Evolutionary conservation across 1,140 invertebrate genomes (phyloP).

Genomic region (Trichomalopsis sarcophagae): DNA sequence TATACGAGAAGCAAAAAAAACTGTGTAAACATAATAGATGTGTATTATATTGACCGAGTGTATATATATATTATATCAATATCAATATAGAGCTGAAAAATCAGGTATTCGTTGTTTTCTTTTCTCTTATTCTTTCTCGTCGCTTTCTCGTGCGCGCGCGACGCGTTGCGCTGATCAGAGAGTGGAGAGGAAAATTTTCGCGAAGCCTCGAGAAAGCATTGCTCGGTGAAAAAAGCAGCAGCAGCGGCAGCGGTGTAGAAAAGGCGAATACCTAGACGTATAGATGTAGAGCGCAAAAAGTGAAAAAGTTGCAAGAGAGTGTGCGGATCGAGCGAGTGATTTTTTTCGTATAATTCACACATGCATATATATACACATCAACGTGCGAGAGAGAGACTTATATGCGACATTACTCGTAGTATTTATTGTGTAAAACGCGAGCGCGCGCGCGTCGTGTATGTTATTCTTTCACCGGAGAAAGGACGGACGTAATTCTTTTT

Average conservation of each 20-base stretch:
- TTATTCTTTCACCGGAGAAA: slow-evolving; percentile 4
- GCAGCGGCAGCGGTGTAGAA: slow-evolving; percentile 7
- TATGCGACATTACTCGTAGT: slow-evolving; percentile 38
- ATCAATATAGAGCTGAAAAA: slow-evolving; percentile 33
- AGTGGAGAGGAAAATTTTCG: background rate
- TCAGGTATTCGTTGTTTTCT: slow-evolving; percentile 9
- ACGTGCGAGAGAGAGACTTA: background rate
- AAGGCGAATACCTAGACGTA: background rate
- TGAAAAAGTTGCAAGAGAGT: slow-evolving; percentile 25
- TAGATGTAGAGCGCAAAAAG: slow-evolving; percentile 7
- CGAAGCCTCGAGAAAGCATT: slow-evolving; percentile 31
- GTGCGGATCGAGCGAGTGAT: slow-evolving; percentile 21
- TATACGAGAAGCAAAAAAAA: slow-evolving; percentile 43
- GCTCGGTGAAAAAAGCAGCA: slow-evolving; percentile 4
- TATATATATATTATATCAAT: slow-evolving; percentile 46
- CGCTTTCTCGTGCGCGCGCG: background rate
- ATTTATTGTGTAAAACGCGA: slow-evolving; percentile 47
- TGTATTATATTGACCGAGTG: slow-evolving; percentile 51
- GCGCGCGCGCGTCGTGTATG: slow-evolving; percentile 15
- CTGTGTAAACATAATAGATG: slow-evolving; percentile 48
- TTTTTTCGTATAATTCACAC: background rate
- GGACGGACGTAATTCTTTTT: background rate
- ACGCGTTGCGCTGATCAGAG: background rate
- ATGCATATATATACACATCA: background rate
- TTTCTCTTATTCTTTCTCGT: slow-evolving; percentile 1